phyloP scores from a whole-genome alignment of 2,113 vertebrate genomes.

The Ptilonorhynchus violaceus region DNA sequence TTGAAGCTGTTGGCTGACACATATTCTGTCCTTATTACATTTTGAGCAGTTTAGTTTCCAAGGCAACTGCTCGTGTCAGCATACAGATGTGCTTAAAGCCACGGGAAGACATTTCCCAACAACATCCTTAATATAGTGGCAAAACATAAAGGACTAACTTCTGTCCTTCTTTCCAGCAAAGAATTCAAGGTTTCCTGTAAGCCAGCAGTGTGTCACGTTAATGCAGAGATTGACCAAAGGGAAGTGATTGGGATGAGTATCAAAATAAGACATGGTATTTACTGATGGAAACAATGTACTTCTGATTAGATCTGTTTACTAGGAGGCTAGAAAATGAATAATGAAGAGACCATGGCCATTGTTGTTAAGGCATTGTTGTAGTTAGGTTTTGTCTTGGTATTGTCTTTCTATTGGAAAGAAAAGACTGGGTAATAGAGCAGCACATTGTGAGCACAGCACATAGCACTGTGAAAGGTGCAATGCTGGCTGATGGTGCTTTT shows the following conservation, averaged over 20 bases:
- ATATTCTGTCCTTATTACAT: conserved; percentile 42
- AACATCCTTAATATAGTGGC: neutral
- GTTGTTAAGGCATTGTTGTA: neutral
- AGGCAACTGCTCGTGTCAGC: conserved; percentile 47
- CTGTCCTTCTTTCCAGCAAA: neutral
- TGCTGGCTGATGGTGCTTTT: neutral
- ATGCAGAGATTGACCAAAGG: neutral
- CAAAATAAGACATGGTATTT: neutral
- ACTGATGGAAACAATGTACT: neutral
- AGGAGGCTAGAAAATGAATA: neutral
- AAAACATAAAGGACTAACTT: neutral
- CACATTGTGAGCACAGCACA: neutral
- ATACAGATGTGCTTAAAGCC: conserved; percentile 44
- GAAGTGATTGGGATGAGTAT: neutral
- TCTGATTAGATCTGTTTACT: neutral
- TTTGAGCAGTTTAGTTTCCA: conserved; percentile 65
- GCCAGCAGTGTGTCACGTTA: neutral
- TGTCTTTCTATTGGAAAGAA: neutral
- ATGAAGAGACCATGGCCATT: rapidly evolving
- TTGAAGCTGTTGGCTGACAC: conserved; percentile 20
- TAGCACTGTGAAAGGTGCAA: neutral
- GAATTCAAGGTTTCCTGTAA: neutral
- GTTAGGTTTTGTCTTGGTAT: neutral
- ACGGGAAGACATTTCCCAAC: neutral
- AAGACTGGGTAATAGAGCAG: neutral